phyloP scores from a whole-genome alignment of 2,113 vertebrate genomes.

The Scomber japonicus region DNA sequence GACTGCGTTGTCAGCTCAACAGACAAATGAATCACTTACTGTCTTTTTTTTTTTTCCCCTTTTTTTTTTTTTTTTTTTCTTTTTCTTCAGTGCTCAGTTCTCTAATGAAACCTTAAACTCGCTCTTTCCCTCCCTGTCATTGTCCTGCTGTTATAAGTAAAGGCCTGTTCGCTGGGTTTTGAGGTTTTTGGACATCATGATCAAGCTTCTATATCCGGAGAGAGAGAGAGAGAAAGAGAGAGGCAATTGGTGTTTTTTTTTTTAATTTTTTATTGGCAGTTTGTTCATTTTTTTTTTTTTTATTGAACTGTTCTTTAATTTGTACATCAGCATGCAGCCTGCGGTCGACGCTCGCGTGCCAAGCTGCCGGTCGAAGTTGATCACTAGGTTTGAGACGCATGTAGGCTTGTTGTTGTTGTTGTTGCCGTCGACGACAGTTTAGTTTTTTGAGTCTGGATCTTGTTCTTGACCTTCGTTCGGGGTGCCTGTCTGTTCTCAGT shows the following conservation, averaged over 20 bases:
- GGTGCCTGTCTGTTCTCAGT: background rate
- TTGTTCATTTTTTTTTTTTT: constrained; percentile 32
- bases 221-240: background rate
- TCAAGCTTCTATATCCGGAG: constrained; percentile 66
- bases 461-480: constrained; percentile 21
- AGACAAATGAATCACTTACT: background rate
- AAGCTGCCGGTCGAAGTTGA: constrained; percentile 16
- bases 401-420: constrained; percentile 6
- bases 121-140: constrained; percentile 55
- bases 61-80: no score
- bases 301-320: constrained; percentile 69
- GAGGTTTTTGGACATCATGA: constrained; percentile 58
- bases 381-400: constrained; percentile 1
- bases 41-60: background rate
- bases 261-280: constrained; percentile 47
- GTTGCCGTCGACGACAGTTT: no score
- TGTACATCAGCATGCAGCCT: constrained; percentile 17
- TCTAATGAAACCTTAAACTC: constrained; percentile 48
- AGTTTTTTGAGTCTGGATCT: constrained; percentile 12
- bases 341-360: constrained; percentile 22
- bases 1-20: background rate
- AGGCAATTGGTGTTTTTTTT: background rate
- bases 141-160: constrained; percentile 61
- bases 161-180: constrained; percentile 18
- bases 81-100: background rate